Percentiles rank a stretch among this genome's conserved stretches.
Conservation (phyloP, 2,113 vertebrate genomes). For the Cynocephalus volans region DNA sequence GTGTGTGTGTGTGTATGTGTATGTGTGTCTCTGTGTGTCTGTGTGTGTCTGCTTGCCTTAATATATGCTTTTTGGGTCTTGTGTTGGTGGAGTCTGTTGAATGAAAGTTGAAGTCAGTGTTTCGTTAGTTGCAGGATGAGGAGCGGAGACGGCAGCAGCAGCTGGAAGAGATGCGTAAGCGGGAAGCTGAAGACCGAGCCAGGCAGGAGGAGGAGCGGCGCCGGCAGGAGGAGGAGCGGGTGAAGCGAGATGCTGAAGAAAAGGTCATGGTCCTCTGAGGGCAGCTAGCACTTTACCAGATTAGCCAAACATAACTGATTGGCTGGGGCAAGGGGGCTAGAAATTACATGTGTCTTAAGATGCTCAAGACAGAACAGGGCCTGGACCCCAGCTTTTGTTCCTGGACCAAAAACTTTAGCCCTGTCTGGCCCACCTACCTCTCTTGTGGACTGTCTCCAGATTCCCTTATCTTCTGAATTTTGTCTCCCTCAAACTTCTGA, state of each 20-base stretch:
- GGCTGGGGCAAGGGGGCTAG: slow-evolving; percentile 54
- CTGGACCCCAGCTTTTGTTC: not conserved
- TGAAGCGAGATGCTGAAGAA: slow-evolving; percentile 94
- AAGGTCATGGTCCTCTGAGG: slow-evolving; percentile 92
- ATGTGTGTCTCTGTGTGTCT: not conserved
- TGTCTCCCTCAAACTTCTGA: slow-evolving; percentile 45
- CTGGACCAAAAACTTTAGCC: slow-evolving; percentile 56
- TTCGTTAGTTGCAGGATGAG: slow-evolving; percentile 97
- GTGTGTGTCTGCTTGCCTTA: not conserved
- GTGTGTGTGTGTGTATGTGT: not conserved
- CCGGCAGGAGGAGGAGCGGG: slow-evolving; percentile 95
- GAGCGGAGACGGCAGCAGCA: slow-evolving; percentile 97
- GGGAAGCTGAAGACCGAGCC: slow-evolving; percentile 96
- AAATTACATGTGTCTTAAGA: not conserved
- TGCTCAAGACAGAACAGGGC: slow-evolving; percentile 14
- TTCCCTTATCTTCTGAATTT: not conserved
- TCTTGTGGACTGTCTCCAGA: slow-evolving; percentile 69
- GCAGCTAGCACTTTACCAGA: slow-evolving; percentile 41
- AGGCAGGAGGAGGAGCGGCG: slow-evolving; percentile 95
- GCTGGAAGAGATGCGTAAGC: slow-evolving; percentile 96
- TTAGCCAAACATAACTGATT: slow-evolving; percentile 55
- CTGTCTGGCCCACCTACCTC: slow-evolving; percentile 62
- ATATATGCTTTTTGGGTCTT: not conserved
- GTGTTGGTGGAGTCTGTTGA: not conserved
- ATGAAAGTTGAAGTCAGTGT: not conserved